Base-by-base conservation (phyloP, 2,888 invertebrate species). In the Sinodicranocentrus sp. region DNA sequence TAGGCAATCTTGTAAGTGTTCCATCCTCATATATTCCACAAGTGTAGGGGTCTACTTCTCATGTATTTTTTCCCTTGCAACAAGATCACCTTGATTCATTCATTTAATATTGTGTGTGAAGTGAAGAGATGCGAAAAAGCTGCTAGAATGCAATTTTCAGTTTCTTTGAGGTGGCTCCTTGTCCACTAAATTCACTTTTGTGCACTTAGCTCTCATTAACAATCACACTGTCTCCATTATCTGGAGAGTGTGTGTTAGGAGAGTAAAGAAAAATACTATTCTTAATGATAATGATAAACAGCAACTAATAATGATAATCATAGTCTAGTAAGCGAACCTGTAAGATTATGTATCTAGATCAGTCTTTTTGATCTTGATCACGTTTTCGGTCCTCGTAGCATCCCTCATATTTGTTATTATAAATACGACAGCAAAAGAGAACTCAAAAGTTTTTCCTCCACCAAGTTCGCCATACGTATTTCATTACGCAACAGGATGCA, bases 1-100 rank as follows among this genome's bases (percentile, higher is more conserved):
- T 70, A 79, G 68, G 68, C 48, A 68, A 13, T 26, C n/a, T 48
- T 48, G 61, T 61, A 65, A 43, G 43, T 65, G 65, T 65, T 21
- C 23, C 43, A 57, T 63, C 63, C n/a, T 54, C 54, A 54, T 19
- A 28, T 8, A 23, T 13, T 25, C 25, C 48, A 59, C 26, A 26
- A 23, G 33, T 61, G 17, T 17, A 33, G 15, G n/a, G n/a, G 52
- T 21, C 13, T 44, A 13, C 21, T 3, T 21, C 2, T 52, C 63
- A 67, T 68, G 54, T 21, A 59, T 54, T 44, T 23, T 39, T 57
- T 68, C n/a, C n/a, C 17, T 48, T 63, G 65, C 43, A 71, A 79
- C 71, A 79, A 26, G 79, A 63, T 79, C 79, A 79, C 79, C 79
- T 79, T 79, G 79, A 79, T 79, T 79, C 63, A 39, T 65, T 63